Conservation (phyloP, 2,797 vertebrate genomes). For the Myotis myotis region DNA sequence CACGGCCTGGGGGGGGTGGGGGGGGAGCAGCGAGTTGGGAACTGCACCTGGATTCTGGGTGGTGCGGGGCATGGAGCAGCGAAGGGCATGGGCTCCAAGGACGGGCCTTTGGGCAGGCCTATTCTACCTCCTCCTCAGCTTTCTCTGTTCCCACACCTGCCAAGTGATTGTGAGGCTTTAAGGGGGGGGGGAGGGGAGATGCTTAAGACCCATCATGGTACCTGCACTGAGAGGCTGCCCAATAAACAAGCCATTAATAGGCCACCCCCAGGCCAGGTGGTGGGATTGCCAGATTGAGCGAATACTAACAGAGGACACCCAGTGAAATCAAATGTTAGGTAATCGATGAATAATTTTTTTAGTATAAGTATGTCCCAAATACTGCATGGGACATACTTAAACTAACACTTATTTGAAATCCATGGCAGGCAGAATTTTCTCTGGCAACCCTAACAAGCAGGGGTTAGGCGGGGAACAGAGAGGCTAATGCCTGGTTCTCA, state of each 20-base stretch:
- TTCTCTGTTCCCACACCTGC: neutral
- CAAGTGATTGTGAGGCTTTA: neutral
- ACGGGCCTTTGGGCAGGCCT: no score
- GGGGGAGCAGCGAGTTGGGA: rapidly evolving
- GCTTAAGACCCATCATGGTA: neutral
- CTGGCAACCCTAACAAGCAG: neutral
- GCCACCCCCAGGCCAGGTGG: neutral
- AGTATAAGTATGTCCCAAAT: neutral
- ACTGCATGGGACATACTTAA: neutral
- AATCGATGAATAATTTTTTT: neutral
- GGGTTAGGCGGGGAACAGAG: no score
- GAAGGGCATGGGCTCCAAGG: rapidly evolving
- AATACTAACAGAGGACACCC: neutral
- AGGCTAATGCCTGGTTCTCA: neutral
- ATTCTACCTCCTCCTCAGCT: neutral
- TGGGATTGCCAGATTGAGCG: neutral
- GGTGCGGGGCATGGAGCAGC: neutral
- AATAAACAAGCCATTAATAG: neutral
- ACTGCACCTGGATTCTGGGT: neutral
- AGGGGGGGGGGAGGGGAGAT: neutral
- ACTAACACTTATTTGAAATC: neutral
- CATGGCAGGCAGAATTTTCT: neutral
- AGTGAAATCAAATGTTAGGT: neutral
- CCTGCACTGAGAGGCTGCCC: neutral
- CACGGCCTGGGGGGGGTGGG: no score